Evolutionary conservation across 2,888 invertebrate genomes (phyloP), one percentile per base, ranked within the genome.

Genomic region (Tenthredo distinguenda): DNA sequence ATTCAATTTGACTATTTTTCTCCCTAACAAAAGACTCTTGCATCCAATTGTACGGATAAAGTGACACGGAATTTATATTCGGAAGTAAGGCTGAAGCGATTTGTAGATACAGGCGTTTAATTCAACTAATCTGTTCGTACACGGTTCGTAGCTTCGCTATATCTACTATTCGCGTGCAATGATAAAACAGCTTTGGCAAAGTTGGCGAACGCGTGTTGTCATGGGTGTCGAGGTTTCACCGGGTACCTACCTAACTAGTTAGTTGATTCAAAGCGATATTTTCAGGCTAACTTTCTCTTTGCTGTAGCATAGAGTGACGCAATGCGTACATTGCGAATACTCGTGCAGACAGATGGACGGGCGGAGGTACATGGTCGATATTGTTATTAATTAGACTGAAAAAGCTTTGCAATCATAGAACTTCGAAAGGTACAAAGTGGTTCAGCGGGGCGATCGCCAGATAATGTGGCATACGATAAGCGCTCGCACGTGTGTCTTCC

Each of bases 221-320:
- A 79, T 31, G 79, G 43, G 37, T 58, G 79, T 55, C 79, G 79
- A 58, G 76, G 21, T 77, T 77, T 77, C 77, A 55, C 77, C 77
- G 26, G 18, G 55, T 50, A 55, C 50, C 31, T 55, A 55, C 47
- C 12, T 55, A 74, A 55, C 47, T 74, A 74, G 74, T 74, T 76
- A 26, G 47, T 76, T 47, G 76, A 76, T 76, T 47, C 40, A 76
- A 47, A 76, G 43, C 47, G 76, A 77, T 50, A 77, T 77, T 82
- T 65, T 82, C 62, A 82, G 40, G 62, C 43, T 40, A 65, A 82
- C 81, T 82, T 82, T 82, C 81, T 82, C 81, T 82, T 82, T 58
- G 65, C 62, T 43, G 65, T 43, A 18, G 77, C 55, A 26, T 77
- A 34, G n/a, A 40, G 31, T 82, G 40, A 82, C 81, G 81, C 81